These are phyloP conservation scores for Pseudoips prasinana DNA, from an alignment of 2,888 invertebrate genomes.

Conservation along the genomic window DNA sequence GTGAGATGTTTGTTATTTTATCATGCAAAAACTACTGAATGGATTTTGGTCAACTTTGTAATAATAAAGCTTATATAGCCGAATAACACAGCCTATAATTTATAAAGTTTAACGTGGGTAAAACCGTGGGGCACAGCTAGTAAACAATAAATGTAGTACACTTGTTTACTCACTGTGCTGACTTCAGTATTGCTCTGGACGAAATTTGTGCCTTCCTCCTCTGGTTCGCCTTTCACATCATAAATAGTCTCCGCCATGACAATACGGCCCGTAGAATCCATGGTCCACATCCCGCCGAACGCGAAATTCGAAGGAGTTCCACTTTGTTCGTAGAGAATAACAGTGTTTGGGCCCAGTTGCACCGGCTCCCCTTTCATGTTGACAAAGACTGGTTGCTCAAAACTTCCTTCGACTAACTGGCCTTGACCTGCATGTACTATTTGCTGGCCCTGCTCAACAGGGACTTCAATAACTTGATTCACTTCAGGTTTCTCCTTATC, in stretches of 20 bases:
- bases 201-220: conserved; percentile 66
- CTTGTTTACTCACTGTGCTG: conserved; percentile 52
- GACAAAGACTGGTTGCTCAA: conserved; percentile 76
- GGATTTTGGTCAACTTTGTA: too few relatives aligned
- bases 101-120: too few relatives aligned
- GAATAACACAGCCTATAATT: too few relatives aligned
- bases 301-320: conserved; percentile 74
- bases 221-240: conserved; percentile 76
- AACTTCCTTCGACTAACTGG: conserved; percentile 73
- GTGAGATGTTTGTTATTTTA: too few relatives aligned
- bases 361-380: conserved; percentile 79
- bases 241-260: conserved; percentile 79
- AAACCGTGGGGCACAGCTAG: too few relatives aligned
- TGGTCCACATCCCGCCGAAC: conserved; percentile 78
- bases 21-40: too few relatives aligned
- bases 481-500: conserved; percentile 72
- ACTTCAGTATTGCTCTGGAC: conserved; percentile 71
- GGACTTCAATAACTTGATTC: conserved; percentile 72
- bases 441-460: conserved; percentile 73
- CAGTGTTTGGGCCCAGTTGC: conserved; percentile 74
- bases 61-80: too few relatives aligned
- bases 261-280: conserved; percentile 74
- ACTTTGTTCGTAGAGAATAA: conserved; percentile 75
- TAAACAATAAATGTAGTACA: too few relatives aligned
- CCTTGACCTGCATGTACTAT: conserved; percentile 75